phyloP scores from a whole-genome alignment of 2,113 vertebrate species.

The Tetraodon nigroviridis region DNA sequence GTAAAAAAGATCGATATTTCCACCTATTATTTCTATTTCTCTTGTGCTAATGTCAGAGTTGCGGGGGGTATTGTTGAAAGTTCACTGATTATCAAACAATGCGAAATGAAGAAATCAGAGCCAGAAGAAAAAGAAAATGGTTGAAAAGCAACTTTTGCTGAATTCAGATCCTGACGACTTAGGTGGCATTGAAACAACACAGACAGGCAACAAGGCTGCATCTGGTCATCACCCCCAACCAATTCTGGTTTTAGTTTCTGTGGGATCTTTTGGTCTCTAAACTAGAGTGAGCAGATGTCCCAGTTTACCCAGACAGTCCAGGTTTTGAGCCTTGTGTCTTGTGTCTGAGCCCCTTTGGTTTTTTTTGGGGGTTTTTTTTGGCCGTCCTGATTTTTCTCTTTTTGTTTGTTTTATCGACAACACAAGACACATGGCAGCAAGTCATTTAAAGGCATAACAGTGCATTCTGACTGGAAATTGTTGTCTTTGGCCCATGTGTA shows the following conservation, averaged over 20 bases:
- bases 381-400: too few relatives aligned
- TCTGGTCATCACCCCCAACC: background rate
- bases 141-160: slow-evolving; percentile 6
- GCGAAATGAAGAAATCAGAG: slow-evolving; percentile 16
- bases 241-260: slow-evolving; percentile 7
- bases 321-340: too few relatives aligned
- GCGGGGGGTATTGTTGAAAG: slow-evolving; percentile 25
- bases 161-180: background rate
- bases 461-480: too few relatives aligned
- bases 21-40: slow-evolving; percentile 32
- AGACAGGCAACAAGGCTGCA: background rate
- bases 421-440: too few relatives aligned
- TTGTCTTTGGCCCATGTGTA: too few relatives aligned
- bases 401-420: too few relatives aligned
- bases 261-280: slow-evolving; percentile 10
- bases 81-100: slow-evolving; percentile 26
- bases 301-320: too few relatives aligned
- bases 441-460: too few relatives aligned
- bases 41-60: slow-evolving; percentile 41
- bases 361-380: too few relatives aligned
- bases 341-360: too few relatives aligned
- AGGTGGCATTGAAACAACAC: background rate
- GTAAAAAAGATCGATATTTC: slow-evolving; percentile 9
- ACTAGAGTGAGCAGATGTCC: too few relatives aligned
- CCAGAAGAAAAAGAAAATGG: slow-evolving; percentile 8